Conservation (phyloP, 1,140 invertebrate genomes). For the Luehdorfia chinensis region DNA sequence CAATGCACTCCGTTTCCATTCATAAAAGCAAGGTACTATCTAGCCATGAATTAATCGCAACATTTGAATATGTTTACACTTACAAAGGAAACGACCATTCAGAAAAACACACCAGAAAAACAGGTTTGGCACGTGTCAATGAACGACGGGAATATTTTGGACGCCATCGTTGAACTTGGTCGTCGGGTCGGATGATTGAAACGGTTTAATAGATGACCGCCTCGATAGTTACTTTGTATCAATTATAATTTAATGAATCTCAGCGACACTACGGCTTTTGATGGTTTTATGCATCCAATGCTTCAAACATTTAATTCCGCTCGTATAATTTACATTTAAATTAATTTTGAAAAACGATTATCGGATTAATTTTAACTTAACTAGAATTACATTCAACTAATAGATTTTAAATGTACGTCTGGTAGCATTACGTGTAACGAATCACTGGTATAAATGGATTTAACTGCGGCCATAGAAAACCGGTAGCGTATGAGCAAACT, state of each 20-base stretch:
- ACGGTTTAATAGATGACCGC: constrained; percentile 48
- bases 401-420: constrained; percentile 4
- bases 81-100: constrained; percentile 73
- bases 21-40: constrained; percentile 71
- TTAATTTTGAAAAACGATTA: constrained; percentile 8
- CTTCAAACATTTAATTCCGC: constrained; percentile 17
- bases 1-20: constrained; percentile 50
- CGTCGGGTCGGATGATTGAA: constrained; percentile 60
- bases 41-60: constrained; percentile 76
- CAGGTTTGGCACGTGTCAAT: constrained; percentile 74
- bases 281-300: constrained; percentile 19
- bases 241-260: constrained; percentile 38
- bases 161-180: constrained; percentile 40
- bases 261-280: constrained; percentile 9
- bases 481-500: no score
- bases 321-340: constrained; percentile 22
- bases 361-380: constrained; percentile 14
- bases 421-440: not conserved
- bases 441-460: no score
- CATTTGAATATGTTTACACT: constrained; percentile 75
- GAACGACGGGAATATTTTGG: constrained; percentile 70
- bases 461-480: no score
- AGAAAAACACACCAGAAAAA: constrained; percentile 66
- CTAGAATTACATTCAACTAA: constrained; percentile 1
- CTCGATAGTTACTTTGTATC: constrained; percentile 42